Evolutionary conservation across 2,888 invertebrate genomes (phyloP).

Genomic region (Spisula subtruncata): DNA sequence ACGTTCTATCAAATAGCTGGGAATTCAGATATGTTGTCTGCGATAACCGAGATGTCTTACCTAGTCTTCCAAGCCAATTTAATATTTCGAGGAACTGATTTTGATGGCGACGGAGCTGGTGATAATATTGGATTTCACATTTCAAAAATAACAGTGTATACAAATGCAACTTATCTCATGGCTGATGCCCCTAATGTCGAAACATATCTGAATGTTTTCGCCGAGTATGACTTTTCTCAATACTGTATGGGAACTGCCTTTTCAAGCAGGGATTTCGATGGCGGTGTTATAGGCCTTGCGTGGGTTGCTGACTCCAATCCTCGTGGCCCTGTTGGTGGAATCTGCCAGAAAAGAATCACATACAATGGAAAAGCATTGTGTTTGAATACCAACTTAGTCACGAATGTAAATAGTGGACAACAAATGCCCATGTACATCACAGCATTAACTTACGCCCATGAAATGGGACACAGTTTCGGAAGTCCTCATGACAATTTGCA

Average conservation of each 20-base stretch:
- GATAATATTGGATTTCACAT: conserved; percentile 85
- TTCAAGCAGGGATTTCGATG: conserved; percentile 78
- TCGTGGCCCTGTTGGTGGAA: conserved; percentile 78
- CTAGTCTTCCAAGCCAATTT: conserved; percentile 81
- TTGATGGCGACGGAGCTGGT: conserved; percentile 82
- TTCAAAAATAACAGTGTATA: conserved; percentile 76
- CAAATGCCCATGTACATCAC: conserved; percentile 72
- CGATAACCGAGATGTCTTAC: conserved; percentile 79
- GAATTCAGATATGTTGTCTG: conserved; percentile 61
- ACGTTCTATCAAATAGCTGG: conserved; percentile 80
- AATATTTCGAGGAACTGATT: conserved; percentile 84
- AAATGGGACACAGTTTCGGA: conserved; percentile 85
- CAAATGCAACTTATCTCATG: conserved; percentile 67
- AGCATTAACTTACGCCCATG: conserved; percentile 79
- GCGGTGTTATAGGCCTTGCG: conserved; percentile 80
- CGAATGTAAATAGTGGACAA: conserved; percentile 73
- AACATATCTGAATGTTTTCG: conserved; percentile 78
- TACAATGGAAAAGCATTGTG: conserved; percentile 63
- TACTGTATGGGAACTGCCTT: conserved; percentile 81
- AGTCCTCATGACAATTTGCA: conserved; percentile 77
- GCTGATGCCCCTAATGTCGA: conserved; percentile 59
- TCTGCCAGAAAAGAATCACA: conserved; percentile 76
- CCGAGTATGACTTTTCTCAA: conserved; percentile 74
- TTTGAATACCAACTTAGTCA: conserved; percentile 80
- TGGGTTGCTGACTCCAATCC: conserved; percentile 79